Conservation (phyloP, 2,797 vertebrate species). For the Hoplostethus atlanticus region DNA sequence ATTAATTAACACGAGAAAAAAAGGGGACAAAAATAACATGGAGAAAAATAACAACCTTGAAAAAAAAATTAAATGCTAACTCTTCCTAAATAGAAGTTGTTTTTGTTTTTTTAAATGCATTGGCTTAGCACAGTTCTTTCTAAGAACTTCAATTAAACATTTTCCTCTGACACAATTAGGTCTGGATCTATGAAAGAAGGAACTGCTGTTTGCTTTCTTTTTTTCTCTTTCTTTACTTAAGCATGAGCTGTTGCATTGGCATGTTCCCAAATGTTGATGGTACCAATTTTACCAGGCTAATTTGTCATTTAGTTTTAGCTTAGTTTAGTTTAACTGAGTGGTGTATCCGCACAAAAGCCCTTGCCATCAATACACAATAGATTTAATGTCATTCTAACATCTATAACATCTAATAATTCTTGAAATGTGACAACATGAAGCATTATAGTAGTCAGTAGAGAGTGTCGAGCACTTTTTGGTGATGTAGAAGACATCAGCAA, state of each 20-base stretch:
- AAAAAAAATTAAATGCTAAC: conserved; percentile 46
- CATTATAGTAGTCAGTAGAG: neutral
- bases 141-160: conserved; percentile 64
- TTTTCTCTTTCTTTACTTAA: conserved; percentile 25
- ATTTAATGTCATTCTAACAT: neutral
- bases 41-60: conserved; percentile 39
- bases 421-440: neutral
- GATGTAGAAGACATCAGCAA: neutral
- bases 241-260: conserved; percentile 9
- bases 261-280: conserved; percentile 1
- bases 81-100: conserved; percentile 44
- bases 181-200: conserved; percentile 37
- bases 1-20: conserved; percentile 79
- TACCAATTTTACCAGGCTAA: conserved; percentile 5
- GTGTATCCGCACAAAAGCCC: neutral
- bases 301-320: conserved; percentile 13
- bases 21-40: conserved; percentile 61
- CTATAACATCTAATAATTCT: neutral
- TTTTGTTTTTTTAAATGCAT: conserved; percentile 6
- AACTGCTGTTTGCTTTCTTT: conserved; percentile 5
- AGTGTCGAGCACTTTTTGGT: neutral
- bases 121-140: conserved; percentile 46
- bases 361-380: neutral
- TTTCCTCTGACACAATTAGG: conserved; percentile 56
- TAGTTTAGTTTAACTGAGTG: neutral